Conservation (phyloP, 2,888 invertebrate genomes). For the Caenorhabditis plicata region DNA sequence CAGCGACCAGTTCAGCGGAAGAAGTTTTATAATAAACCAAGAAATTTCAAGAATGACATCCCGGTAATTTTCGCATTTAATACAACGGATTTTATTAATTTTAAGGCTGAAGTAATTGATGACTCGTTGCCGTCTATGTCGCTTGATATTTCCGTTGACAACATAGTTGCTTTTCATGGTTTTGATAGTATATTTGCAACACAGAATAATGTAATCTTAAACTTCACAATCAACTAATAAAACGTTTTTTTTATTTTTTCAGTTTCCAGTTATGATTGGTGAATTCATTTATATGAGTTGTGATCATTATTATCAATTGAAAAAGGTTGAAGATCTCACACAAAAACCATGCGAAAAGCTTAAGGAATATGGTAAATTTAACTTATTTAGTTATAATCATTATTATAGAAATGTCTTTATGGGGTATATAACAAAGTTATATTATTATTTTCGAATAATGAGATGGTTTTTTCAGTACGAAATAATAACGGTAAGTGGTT, state of each 20-base stretch:
- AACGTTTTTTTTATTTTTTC: slow-evolving; percentile 2
- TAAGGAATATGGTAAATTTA: slow-evolving; percentile 6
- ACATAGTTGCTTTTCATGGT: slow-evolving; percentile 42
- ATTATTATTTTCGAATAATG: too few species aligned
- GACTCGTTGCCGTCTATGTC: slow-evolving; percentile 15
- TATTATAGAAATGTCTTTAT: not conserved
- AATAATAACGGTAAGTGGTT: slow-evolving; percentile 25
- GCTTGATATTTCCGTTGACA: slow-evolving; percentile 24
- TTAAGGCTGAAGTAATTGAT: slow-evolving; percentile 5
- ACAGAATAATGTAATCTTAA: slow-evolving; percentile 32
- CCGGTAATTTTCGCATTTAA: too few species aligned
- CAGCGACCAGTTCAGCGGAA: too few species aligned
- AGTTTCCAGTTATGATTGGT: slow-evolving; percentile 44
- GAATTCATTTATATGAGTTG: slow-evolving; percentile 37
- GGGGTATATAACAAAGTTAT: too few species aligned
- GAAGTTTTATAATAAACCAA: too few species aligned
- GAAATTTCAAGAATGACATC: too few species aligned
- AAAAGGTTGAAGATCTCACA: slow-evolving; percentile 36
- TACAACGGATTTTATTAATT: too few species aligned
- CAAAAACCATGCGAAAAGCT: slow-evolving; percentile 21
- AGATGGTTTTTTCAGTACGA: too few species aligned
- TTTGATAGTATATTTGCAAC: slow-evolving; percentile 42
- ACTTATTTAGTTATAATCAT: not conserved
- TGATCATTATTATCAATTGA: slow-evolving; percentile 49
- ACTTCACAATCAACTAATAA: not conserved